Base-by-base conservation (phyloP, 2,888 invertebrate genomes). In the Watsonalla binaria region DNA sequence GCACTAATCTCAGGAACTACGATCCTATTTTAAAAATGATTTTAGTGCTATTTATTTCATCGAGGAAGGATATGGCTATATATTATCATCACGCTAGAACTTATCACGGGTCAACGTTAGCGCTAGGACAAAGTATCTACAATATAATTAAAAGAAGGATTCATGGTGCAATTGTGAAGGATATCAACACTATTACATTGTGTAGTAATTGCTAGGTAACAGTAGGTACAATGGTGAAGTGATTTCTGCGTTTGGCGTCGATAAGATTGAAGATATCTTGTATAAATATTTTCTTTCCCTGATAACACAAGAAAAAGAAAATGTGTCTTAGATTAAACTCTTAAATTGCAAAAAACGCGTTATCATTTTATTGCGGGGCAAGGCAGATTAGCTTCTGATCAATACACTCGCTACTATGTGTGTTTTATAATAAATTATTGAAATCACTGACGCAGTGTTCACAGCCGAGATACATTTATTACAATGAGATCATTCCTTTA, bases 341-440 rank as follows among this genome's bases (percentile, higher is more conserved):
- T 56, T 54, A 53, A 59, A 55, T 59, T 58, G 54, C 55, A 53
- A 66, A 59, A 57, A 66, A 54, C 54, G 34, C 37, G 42, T 62
- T 63, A 66, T 62, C 62, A 46, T 8, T 15, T 45, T 42, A 45
- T 50, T 51, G 53, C 56, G 54, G 58, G 59, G 54, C 55, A 57
- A 39, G 53, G 52, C 52, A 56, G 49, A 60, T 58, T 56, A 52
- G 47, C 45, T 51, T 50, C 24, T 55, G 51, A 53, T 52, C 46
- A 54, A 51, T 54, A 54, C n/a, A n/a, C n/a, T n/a, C n/a, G n/a
- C n/a, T 33, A 47, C 15, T 9, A 9, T 7, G 33, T 24, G 4
- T n/a, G n/a, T n/a, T n/a, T 24, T 4, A 24, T 24, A 24, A 24
- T 24, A 24, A 24, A 24, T 24, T 24, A 24, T 24, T 24, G 24